Conservation (phyloP, 2,888 invertebrate genomes). For the Apeira syringaria region DNA sequence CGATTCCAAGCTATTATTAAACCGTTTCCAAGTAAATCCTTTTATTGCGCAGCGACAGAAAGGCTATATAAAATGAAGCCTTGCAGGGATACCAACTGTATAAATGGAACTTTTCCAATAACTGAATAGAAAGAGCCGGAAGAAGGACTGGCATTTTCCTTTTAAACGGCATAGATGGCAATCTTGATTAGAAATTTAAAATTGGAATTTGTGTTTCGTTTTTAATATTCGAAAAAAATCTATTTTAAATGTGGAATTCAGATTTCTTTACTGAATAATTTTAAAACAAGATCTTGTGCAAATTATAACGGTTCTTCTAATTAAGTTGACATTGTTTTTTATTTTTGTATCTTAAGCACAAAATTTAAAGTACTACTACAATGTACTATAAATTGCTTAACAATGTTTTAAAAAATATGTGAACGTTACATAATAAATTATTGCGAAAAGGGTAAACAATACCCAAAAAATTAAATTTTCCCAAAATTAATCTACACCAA, state of each 20-base stretch:
- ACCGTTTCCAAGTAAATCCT: slow-evolving; percentile 30
- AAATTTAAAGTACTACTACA: too few species aligned
- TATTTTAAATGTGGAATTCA: slow-evolving; percentile 11
- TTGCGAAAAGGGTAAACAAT: slow-evolving; percentile 22
- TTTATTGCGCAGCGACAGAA: slow-evolving; percentile 25
- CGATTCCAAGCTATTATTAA: slow-evolving; percentile 34
- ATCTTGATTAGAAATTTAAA: slow-evolving; percentile 48
- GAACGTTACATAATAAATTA: slow-evolving; percentile 2
- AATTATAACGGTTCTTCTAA: too few species aligned
- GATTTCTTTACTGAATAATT: slow-evolving; percentile 9
- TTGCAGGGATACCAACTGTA: slow-evolving; percentile 35
- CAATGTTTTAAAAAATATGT: too few species aligned
- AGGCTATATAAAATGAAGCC: slow-evolving; percentile 31
- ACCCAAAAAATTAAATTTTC: slow-evolving; percentile 30
- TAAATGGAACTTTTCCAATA: slow-evolving; percentile 69
- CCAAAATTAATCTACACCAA: slow-evolving; percentile 35
- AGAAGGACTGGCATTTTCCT: slow-evolving; percentile 39
- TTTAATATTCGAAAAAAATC: slow-evolving; percentile 18
- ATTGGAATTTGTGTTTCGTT: slow-evolving; percentile 32
- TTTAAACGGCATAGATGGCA: slow-evolving; percentile 33
- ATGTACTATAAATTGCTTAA: too few species aligned
- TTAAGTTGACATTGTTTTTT: too few species aligned
- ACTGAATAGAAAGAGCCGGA: slow-evolving; percentile 46
- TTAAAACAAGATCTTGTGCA: too few species aligned
- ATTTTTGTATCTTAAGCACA: too few species aligned